A percentile compares a stretch with the other conserved stretches of the same genome.
phyloP scores from a whole-genome alignment of 2,888 invertebrate genomes.

The Mongoloraphidia duomilia region DNA sequence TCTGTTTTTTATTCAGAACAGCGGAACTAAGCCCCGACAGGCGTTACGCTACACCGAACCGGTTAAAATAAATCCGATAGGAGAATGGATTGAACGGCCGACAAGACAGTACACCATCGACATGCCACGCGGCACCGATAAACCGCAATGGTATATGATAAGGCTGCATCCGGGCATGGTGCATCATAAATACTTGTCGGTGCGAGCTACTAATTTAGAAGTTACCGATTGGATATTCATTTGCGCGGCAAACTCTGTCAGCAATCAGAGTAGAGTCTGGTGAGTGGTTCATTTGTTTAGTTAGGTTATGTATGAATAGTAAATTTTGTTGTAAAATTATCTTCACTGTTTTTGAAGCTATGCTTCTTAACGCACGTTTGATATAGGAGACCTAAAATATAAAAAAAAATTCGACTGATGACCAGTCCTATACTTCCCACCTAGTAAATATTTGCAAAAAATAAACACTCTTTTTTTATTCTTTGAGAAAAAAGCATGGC shows the following conservation, averaged over 20 bases:
- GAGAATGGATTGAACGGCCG: constrained; percentile 36
- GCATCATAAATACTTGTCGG: constrained; percentile 43
- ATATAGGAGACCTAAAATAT: no score
- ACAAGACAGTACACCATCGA: constrained; percentile 29
- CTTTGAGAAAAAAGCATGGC: no score
- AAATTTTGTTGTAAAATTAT: background rate
- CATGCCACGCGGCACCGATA: constrained; percentile 21
- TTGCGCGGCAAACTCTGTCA: constrained; percentile 46
- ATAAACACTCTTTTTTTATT: no score
- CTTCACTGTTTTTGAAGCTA: no score
- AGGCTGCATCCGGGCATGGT: constrained; percentile 35
- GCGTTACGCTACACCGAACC: constrained; percentile 23
- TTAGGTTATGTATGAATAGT: background rate
- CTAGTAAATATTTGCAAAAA: no score
- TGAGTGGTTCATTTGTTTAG: constrained; percentile 23
- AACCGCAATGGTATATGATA: constrained; percentile 40
- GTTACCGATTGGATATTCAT: constrained; percentile 64
- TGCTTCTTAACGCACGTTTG: no score
- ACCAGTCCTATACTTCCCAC: no score
- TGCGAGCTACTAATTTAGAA: constrained; percentile 53
- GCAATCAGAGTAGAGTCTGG: constrained; percentile 44
- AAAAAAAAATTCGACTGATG: no score
- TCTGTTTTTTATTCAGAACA: constrained; percentile 21
- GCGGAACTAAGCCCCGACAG: constrained; percentile 21
- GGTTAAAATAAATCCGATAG: constrained; percentile 25